Evolutionary conservation across 1,140 invertebrate genomes (phyloP).

Genomic region (Pentalonia nigronervosa): DNA sequence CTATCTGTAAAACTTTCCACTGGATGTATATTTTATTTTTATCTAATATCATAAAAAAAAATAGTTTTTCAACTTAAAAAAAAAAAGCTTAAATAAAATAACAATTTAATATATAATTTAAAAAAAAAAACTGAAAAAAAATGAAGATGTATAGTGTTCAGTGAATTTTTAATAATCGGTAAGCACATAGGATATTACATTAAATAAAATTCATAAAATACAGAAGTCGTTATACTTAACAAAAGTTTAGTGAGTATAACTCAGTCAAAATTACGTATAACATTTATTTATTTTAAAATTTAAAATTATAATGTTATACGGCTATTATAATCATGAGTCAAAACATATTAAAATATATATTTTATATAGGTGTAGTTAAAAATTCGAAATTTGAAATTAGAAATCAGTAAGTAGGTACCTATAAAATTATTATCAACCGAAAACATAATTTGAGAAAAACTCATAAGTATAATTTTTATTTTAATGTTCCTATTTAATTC

Average conservation of each 20-base stretch:
- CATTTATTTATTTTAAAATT: not conserved
- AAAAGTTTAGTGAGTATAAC: not conserved
- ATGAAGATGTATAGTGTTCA: slow-evolving; percentile 15
- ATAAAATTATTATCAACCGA: not conserved
- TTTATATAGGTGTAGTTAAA: too few relatives aligned
- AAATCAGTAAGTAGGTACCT: too few relatives aligned
- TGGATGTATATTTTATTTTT: slow-evolving; percentile 34
- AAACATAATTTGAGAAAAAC: not conserved
- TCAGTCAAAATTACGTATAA: not conserved
- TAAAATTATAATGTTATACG: not conserved
- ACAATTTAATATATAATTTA: slow-evolving; percentile 30
- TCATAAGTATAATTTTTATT: not conserved
- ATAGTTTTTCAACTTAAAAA: slow-evolving; percentile 6
- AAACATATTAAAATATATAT: not conserved
- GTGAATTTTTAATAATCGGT: slow-evolving; percentile 16
- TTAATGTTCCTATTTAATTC: not conserved
- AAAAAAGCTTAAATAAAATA: not conserved
- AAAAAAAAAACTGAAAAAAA: not conserved
- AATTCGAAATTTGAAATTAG: too few relatives aligned
- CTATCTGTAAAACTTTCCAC: slow-evolving; percentile 2
- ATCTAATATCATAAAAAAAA: slow-evolving; percentile 22
- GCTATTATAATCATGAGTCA: not conserved
- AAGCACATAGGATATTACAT: not conserved
- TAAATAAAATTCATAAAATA: slow-evolving; percentile 3
- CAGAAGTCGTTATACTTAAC: not conserved